Evolutionary conservation across 2,113 vertebrate species (phyloP).

Genomic region (Amphiprion ocellaris): DNA sequence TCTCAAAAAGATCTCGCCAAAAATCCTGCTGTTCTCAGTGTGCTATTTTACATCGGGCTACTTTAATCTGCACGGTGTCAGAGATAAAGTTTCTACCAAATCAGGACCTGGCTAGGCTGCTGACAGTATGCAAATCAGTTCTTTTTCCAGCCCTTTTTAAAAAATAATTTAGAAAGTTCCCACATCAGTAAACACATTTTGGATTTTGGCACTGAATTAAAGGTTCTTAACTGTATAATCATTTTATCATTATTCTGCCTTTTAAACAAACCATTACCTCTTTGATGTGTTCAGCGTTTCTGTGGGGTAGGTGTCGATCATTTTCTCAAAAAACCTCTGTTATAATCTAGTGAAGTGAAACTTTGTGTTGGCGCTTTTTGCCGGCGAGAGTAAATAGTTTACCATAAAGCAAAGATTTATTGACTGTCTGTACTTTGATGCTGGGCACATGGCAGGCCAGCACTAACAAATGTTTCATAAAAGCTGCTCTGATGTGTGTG

Average conservation of each 20-base stretch:
- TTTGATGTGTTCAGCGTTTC: slow-evolving; percentile 45
- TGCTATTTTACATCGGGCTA: slow-evolving; percentile 16
- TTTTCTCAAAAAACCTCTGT: slow-evolving; percentile 58
- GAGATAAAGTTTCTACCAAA: slow-evolving; percentile 29
- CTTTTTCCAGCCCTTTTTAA: background rate
- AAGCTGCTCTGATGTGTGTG: slow-evolving; percentile 52
- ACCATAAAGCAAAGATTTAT: slow-evolving; percentile 65
- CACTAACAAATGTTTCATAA: slow-evolving; percentile 65
- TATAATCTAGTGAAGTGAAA: slow-evolving; percentile 44
- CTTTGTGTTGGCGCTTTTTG: slow-evolving; percentile 36
- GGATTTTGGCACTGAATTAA: slow-evolving; percentile 34
- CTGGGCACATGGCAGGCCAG: slow-evolving; percentile 59
- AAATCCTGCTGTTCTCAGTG: slow-evolving; percentile 44
- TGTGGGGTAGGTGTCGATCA: slow-evolving; percentile 54
- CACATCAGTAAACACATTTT: slow-evolving; percentile 52
- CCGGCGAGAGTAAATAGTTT: slow-evolving; percentile 44
- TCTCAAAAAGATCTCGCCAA: slow-evolving; percentile 36
- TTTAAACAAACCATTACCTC: slow-evolving; percentile 33
- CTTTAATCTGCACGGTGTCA: slow-evolving; percentile 41
- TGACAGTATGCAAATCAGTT: slow-evolving; percentile 5
- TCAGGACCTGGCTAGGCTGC: slow-evolving; percentile 14
- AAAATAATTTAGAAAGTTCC: slow-evolving; percentile 7
- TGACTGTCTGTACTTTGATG: slow-evolving; percentile 65
- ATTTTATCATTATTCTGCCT: slow-evolving; percentile 34
- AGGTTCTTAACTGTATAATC: slow-evolving; percentile 42